phyloP scores from a whole-genome alignment of 30 jellyfish, hydroid and myxozoan species.

The Hydractinia echinata region DNA sequence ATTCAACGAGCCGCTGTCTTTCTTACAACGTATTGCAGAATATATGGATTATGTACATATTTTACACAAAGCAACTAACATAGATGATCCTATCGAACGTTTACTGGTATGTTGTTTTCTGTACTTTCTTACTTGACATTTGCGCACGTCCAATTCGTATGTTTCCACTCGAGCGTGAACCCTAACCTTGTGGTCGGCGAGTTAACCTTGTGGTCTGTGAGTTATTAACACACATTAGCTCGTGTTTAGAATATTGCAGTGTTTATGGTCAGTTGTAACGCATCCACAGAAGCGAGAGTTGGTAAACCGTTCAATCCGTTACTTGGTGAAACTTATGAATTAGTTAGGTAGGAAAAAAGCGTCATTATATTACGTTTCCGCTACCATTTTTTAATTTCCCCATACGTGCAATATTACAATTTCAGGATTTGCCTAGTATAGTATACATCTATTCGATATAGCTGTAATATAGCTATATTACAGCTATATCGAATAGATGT shows the following conservation, averaged over 20 bases:
- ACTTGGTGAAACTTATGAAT: constrained; percentile 91
- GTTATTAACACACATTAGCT: not conserved
- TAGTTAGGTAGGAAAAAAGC: constrained; percentile 43
- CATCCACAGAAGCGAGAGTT: constrained; percentile 70
- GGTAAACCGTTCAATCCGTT: constrained; percentile 96
- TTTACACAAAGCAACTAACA: constrained; percentile 58
- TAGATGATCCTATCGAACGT: constrained; percentile 83
- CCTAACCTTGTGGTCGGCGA: not conserved
- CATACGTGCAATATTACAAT: no score
- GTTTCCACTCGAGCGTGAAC: not conserved
- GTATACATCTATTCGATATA: no score
- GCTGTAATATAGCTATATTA: not conserved
- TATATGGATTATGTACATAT: constrained; percentile 68
- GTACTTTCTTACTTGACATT: not conserved
- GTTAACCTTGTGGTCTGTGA: no score
- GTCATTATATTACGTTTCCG: not conserved
- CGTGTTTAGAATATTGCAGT: constrained; percentile 62
- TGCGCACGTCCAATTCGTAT: not conserved
- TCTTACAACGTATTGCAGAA: constrained; percentile 81
- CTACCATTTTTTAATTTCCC: not conserved
- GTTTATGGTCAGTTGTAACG: constrained; percentile 80
- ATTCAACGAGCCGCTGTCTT: constrained; percentile 94
- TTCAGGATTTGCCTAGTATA: no score
- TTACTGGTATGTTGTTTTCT: constrained; percentile 45
- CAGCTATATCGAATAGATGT: not conserved